These are phyloP conservation scores for Lamprotornis superbus DNA, from an alignment of 2,113 vertebrate species.

Conservation along the genomic window DNA sequence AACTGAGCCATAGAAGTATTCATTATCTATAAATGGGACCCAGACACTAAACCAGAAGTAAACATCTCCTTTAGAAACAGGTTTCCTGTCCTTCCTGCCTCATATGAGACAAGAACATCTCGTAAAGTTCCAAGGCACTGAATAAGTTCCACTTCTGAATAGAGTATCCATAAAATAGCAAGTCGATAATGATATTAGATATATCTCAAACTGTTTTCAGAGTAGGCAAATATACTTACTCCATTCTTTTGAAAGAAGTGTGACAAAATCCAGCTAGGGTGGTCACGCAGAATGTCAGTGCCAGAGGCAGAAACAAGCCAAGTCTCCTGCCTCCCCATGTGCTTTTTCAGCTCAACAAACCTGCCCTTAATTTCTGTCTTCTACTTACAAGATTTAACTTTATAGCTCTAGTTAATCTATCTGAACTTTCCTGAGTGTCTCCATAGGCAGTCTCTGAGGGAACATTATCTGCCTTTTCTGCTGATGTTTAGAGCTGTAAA, in stretches of 20 bases:
- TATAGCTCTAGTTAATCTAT: constrained; percentile 18
- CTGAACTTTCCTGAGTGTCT: constrained; percentile 29
- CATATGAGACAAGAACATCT: neutral
- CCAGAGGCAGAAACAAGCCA: neutral
- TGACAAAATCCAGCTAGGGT: neutral
- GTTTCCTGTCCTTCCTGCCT: neutral
- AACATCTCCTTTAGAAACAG: neutral
- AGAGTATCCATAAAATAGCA: neutral
- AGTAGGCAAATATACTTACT: neutral
- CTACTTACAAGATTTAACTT: neutral
- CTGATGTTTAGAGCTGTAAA: neutral
- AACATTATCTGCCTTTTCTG: neutral
- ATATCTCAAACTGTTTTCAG: neutral
- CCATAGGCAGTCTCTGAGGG: neutral
- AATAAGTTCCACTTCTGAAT: neutral
- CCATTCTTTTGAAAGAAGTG: neutral
- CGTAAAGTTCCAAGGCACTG: neutral
- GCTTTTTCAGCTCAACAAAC: neutral
- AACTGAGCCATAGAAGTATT: neutral
- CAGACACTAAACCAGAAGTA: neutral
- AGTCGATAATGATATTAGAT: neutral
- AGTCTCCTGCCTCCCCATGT: neutral
- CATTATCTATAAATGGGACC: neutral
- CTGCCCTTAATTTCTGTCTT: neutral
- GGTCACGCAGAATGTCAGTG: neutral